A percentile compares a stretch with the other conserved stretches of the same genome.
These are phyloP conservation scores for Antechinus stuartii DNA, from an alignment of 2,113 vertebrate genomes.

Conservation along the genomic window DNA sequence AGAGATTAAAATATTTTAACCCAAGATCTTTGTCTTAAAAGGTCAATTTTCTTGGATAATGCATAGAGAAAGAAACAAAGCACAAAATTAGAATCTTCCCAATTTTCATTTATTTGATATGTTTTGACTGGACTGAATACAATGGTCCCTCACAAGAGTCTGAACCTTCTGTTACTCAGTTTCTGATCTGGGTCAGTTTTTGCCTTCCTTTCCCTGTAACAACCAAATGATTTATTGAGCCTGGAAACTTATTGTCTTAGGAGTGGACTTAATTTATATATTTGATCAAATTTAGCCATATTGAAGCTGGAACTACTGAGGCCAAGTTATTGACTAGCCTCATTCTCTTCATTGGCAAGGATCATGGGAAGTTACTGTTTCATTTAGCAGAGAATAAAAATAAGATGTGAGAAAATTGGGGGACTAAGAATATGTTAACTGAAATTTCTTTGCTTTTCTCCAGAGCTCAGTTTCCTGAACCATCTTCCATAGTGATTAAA, in stretches of 20 bases:
- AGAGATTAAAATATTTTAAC: neutral
- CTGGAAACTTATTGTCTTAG: neutral
- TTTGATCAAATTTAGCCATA: neutral
- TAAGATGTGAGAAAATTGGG: neutral
- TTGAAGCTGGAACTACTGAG: neutral
- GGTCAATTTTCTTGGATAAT: neutral
- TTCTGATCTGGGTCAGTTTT: neutral
- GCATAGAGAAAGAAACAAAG: neutral
- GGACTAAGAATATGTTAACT: neutral
- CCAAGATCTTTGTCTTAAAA: neutral
- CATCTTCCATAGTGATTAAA: neutral
- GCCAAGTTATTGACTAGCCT: neutral
- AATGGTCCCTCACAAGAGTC: neutral
- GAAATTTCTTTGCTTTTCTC: neutral
- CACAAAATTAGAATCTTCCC: neutral
- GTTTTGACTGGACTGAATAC: neutral
- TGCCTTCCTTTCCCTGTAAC: neutral
- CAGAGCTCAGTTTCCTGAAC: neutral
- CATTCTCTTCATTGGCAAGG: neutral
- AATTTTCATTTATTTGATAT: neutral
- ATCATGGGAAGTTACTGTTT: neutral
- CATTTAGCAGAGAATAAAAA: neutral
- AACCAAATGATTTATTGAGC: neutral
- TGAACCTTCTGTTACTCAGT: neutral
- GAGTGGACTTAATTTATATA: neutral